Conservation (phyloP, 2,888 invertebrate species). For the Onchidella celtica region DNA sequence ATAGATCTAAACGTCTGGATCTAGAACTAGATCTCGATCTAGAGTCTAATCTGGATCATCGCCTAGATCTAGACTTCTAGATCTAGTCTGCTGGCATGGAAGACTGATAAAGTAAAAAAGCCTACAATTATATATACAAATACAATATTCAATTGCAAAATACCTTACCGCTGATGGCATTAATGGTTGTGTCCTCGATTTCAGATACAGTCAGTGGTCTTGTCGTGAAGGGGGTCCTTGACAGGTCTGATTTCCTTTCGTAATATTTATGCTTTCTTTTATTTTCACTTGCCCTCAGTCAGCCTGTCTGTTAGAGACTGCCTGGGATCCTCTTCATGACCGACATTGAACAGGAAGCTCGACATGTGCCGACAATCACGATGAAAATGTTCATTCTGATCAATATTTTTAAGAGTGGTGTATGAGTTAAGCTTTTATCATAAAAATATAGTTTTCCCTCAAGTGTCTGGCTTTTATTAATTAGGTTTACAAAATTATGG, state of each 20-base stretch:
- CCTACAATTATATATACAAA: no score
- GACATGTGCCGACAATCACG: slow-evolving; percentile 30
- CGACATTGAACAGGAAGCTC: slow-evolving; percentile 46
- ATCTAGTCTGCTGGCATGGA: no score
- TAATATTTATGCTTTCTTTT: not conserved
- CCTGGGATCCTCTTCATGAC: slow-evolving; percentile 18
- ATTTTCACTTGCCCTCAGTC: not conserved
- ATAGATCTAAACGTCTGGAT: no score
- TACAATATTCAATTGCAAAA: no score
- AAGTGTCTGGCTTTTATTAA: not conserved
- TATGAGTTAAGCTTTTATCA: not conserved
- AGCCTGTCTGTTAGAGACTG: slow-evolving; percentile 2
- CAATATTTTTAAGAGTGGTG: not conserved
- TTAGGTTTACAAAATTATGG: not conserved
- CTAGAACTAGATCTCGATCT: no score
- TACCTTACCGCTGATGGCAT: slow-evolving; percentile 44
- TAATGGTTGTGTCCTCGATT: slow-evolving; percentile 17
- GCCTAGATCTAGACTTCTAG: no score
- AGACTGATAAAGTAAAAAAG: no score
- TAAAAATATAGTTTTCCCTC: not conserved
- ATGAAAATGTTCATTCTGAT: not conserved
- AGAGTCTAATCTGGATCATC: no score
- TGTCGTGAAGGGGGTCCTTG: no score
- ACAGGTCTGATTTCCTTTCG: no score
- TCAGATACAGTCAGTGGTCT: slow-evolving; percentile 2